Base-by-base conservation (phyloP, 2,888 invertebrate species). In the Melikaiella ostensackeni region DNA sequence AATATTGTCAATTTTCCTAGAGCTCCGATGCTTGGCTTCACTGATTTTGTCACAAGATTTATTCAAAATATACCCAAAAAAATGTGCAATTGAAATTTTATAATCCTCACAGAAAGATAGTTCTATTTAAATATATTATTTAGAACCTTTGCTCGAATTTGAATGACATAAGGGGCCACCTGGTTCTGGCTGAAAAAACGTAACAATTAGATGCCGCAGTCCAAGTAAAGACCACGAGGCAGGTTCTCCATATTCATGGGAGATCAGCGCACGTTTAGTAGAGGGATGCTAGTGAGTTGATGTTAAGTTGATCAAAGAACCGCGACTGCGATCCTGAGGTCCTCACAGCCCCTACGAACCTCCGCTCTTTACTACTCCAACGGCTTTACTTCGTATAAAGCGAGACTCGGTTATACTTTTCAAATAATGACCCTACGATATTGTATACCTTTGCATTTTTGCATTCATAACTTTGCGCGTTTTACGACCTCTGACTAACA, bases 381-480 rank as follows among this genome's bases (percentile, higher is more conserved):
- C 85, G 84, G 85, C 84, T 82, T 70, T 70, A 33, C 30, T n/a
- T 50, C 30, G 30, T 50, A 50, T 74, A 77, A 80, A 80, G 78
- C 82, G 81, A 83, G 84, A 83, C 84, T 87, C 86, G 85, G 86
- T 86, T 87, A 87, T 89, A 87, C 88, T 88, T 90, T 89, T 89
- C 87, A 85, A 88, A 89, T 89, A 88, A 88, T 87, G 88, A 88
- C 82, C 85, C 82, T 82, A 84, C 87, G 88, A 86, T 86, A 89
- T 88, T 89, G 89, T 89, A 89, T 89, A 89, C 86, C 85, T 89
- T 89, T 89, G 88, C 89, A 89, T 89, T 89, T 89, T 88, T 87
- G 80, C 87, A 88, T 87, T 86, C 85, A 87, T 84, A 85, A 88
- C 84, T 82, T 82, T 80, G 82, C 80, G 83, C 57, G 81, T 85